Base-by-base conservation (phyloP, 2,888 invertebrate genomes). In the Archips crataeganus region DNA sequence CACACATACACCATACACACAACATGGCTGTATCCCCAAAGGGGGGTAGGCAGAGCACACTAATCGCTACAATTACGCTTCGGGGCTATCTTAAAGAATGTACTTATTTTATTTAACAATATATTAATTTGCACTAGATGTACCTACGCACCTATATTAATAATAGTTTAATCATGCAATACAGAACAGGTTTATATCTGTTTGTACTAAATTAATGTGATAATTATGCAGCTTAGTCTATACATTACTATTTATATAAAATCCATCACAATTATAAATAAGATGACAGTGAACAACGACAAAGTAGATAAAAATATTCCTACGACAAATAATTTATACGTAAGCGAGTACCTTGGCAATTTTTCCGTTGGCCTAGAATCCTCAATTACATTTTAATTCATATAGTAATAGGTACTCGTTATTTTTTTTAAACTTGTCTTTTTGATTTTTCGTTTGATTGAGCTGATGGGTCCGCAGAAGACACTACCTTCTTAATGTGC, bases 291-390 rank as follows among this genome's bases (percentile, higher is more conserved):
- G 42, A 39, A 10, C n/a, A 32, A 32, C 15, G 39, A 34, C 45
- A 13, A 13, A 65, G 13, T 39, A 57, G 69, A 74, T 74, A 74
- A 69, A 70, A 73, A 69, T 72, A 63, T 67, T 72, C 72, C 72
- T 72, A 72, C 36, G 47, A 67, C 45, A 72, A 51, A 72, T 72
- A 60, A 62, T 60, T 75, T 71, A 75, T 71, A 81, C 81, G 84
- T 82, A 77, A 81, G 76, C 73, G 77, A 74, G 75, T 78, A 77
- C 84, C 84, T 86, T 84, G 81, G 82, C 78, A 82, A 89, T 84
- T 85, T 83, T 87, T 88, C 84, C 83, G 79, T 74, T 88, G 87
- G 67, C 87, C 88, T 83, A 88, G 68, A 73, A 69, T 69, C 59
- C 69, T 63, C 65, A 51, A 49, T 49, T 10, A 15, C 23, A 15